phyloP scores from a whole-genome alignment of 2,113 vertebrate species.

The Dolichotis patagonum region DNA sequence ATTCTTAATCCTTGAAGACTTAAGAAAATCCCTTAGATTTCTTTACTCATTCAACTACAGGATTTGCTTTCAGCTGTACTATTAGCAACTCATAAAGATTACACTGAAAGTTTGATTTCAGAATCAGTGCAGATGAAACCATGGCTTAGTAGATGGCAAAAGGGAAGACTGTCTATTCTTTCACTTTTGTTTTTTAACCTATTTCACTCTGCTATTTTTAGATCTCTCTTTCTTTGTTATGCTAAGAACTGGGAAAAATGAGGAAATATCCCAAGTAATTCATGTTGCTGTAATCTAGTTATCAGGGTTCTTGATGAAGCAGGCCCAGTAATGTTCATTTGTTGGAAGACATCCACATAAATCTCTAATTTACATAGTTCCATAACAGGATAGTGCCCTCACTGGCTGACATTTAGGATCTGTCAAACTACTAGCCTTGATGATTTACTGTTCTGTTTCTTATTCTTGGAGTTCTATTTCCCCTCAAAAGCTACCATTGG shows the following conservation, averaged over 20 bases:
- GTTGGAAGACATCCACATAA: not conserved
- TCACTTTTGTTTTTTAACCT: not conserved
- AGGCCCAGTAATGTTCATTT: not conserved
- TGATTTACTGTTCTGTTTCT: not conserved
- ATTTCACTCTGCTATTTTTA: not conserved
- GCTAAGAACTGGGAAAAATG: not conserved
- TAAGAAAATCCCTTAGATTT: not conserved
- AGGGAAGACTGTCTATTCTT: not conserved
- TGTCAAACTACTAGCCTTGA: too few relatives aligned
- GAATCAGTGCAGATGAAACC: not conserved
- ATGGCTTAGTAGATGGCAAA: not conserved
- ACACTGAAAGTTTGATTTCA: not conserved
- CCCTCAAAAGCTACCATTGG: not conserved
- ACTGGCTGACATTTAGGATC: not conserved
- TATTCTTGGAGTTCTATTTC: not conserved
- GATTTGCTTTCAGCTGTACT: not conserved
- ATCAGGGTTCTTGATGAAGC: not conserved
- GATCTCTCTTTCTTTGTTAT: constrained; percentile 20
- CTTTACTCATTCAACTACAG: not conserved
- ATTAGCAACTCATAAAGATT: not conserved
- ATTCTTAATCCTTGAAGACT: not conserved
- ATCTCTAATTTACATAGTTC: not conserved
- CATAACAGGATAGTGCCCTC: not conserved
- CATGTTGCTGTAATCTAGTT: not conserved
- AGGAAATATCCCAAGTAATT: not conserved